phyloP scores from a whole-genome alignment of 2,113 vertebrate species.

The Deroptyus accipitrinus region DNA sequence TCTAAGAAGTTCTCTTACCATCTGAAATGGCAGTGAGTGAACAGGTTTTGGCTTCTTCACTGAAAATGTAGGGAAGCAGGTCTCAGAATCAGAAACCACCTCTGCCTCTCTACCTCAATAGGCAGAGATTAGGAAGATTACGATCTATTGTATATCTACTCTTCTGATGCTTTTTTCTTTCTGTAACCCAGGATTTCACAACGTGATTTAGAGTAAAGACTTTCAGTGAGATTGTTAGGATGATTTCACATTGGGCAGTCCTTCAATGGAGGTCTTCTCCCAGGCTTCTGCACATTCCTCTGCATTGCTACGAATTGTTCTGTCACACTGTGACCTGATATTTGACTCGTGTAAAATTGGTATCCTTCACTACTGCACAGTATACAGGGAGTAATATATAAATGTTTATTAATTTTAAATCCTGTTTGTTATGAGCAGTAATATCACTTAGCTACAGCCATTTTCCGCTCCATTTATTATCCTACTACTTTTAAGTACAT shows the following conservation, averaged over 20 bases:
- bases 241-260: background rate
- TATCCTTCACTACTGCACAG: background rate
- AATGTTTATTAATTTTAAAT: conserved; percentile 65
- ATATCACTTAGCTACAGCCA: conserved; percentile 39
- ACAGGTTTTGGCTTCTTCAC: background rate
- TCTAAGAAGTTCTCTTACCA: background rate
- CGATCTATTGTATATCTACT: background rate
- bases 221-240: background rate
- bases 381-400: conserved; percentile 37
- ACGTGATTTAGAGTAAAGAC: background rate
- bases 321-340: background rate
- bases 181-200: background rate
- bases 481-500: conserved; percentile 53
- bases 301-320: background rate
- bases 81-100: background rate
- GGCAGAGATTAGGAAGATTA: background rate
- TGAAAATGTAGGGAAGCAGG: background rate
- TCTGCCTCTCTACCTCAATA: background rate
- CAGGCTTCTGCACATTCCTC: background rate
- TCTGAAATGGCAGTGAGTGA: background rate
- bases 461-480: conserved; percentile 62
- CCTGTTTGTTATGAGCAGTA: conserved; percentile 31
- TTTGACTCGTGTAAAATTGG: conserved; percentile 9
- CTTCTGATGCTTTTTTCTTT: background rate
- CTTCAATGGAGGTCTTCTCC: background rate